Evolutionary conservation across 2,888 invertebrate species (phyloP), one percentile per base, ranked within the genome.

Genomic region (Epinotia demarniana): DNA sequence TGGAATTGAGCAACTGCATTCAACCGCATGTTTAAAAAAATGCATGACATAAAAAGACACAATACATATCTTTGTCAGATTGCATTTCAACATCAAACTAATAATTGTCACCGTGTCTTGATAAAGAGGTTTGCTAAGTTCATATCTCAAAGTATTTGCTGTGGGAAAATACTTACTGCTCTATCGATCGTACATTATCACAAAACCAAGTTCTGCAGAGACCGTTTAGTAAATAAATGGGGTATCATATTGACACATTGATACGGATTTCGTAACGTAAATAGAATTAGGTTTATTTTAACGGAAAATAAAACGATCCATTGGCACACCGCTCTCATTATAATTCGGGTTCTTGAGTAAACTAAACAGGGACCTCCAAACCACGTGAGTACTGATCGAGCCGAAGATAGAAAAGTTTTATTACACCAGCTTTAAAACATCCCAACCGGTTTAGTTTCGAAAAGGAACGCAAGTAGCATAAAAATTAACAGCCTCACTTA

Each of bases 321-420:
- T 75, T 72, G 71, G 57, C 67, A 75, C 57, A 71, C 58, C 55
- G 71, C 60, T 67, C 72, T 57, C 57, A 75, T 75, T 67, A 72
- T 55, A 64, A 62, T 61, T 75, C 46, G 55, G 72, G 75, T 27
- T 61, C 61, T 67, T 67, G 61, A 62, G 67, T 67, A 75, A 64
- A 85, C 84, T 79, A 83, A 87, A 83, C 81, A 82, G 80, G 79
- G 81, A 80, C 79, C 80, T 69, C 74, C 70, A 62, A 73, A 72
- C 78, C 82, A 82, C 86, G 84, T 86, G 86, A 87, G 86, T 39
- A 39, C 84, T 80, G 91, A 92, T 92, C 89, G 87, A 82, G 81
- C 80, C 87, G 85, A 84, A 82, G 92, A 92, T 92, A 93, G 92
- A 91, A 88, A 89, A 92, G 92, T 93, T 93, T 93, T 92, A 92